These are phyloP conservation scores for Halichoeres trimaculatus DNA, from an alignment of 2,113 vertebrate genomes.

Conservation along the genomic window DNA sequence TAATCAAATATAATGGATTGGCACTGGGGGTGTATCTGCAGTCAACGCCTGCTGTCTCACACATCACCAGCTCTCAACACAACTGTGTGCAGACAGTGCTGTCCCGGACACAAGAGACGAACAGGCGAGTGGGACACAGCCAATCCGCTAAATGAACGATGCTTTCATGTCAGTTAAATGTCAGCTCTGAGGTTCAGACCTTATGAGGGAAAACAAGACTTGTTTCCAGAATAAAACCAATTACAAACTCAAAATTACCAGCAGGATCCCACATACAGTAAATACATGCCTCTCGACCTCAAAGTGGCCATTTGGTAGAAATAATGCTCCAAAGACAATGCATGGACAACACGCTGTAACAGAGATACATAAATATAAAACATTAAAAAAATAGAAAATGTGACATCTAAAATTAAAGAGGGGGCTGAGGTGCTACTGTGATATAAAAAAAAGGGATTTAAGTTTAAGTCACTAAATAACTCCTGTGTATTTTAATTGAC, in stretches of 20 bases:
- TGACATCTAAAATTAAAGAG: too few species aligned
- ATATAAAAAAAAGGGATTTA: too few species aligned
- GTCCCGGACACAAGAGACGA: conserved; percentile 33
- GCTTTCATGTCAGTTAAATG: conserved; percentile 44
- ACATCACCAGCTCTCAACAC: conserved; percentile 44
- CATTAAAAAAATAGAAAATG: too few species aligned
- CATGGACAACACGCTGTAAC: too few species aligned
- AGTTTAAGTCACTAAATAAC: too few species aligned
- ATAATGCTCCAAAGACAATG: too few species aligned
- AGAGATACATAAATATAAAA: too few species aligned
- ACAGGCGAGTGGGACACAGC: not conserved
- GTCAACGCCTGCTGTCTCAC: conserved; percentile 49
- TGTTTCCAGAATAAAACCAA: conserved; percentile 25
- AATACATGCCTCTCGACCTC: not conserved
- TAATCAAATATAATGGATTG: conserved; percentile 44
- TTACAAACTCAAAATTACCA: not conserved
- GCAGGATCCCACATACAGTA: not conserved
- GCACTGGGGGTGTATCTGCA: conserved; percentile 33
- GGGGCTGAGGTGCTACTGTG: too few species aligned
- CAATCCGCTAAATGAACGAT: conserved; percentile 42
- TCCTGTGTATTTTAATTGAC: too few species aligned
- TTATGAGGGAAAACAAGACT: conserved; percentile 6
- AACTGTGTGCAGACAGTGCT: conserved; percentile 5
- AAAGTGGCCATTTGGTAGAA: not conserved
- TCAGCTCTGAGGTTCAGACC: conserved; percentile 45